Conservation (phyloP, 2,113 vertebrate genomes). For the Muntiacus muntjak region DNA sequence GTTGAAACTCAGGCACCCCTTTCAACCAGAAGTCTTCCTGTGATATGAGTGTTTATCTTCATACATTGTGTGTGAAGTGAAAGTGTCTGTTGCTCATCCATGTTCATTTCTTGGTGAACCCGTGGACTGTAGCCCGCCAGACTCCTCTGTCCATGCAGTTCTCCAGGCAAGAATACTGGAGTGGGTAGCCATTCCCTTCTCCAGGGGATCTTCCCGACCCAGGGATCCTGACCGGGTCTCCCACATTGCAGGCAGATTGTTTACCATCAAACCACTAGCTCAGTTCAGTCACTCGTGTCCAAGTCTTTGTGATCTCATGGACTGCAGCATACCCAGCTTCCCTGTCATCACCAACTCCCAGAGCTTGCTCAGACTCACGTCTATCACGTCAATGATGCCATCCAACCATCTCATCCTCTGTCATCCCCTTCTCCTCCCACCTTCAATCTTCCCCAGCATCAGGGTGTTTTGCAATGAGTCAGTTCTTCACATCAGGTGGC, state of each 20-base stretch:
- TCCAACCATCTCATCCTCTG: not conserved
- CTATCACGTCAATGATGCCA: not conserved
- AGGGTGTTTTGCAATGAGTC: not conserved
- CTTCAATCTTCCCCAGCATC: not conserved
- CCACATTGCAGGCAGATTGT: not conserved
- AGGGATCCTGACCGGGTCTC: no score
- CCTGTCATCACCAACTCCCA: not conserved
- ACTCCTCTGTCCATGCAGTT: not conserved
- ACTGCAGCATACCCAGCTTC: fast-evolving
- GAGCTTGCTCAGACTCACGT: not conserved
- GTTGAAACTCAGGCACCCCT: not conserved
- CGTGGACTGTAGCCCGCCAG: not conserved
- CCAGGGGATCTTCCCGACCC: not conserved
- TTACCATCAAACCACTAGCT: not conserved
- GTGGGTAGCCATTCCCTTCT: not conserved
- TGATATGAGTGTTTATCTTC: not conserved
- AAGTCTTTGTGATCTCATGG: not conserved
- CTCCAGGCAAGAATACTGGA: not conserved
- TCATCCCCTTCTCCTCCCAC: not conserved
- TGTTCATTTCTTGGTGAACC: fast-evolving
- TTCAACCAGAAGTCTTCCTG: not conserved
- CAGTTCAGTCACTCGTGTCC: not conserved
- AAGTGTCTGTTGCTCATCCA: not conserved
- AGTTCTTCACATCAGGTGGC: not conserved
- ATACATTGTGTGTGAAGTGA: not conserved